A percentile compares a stretch with the other conserved stretches of the same genome.
phyloP scores from a whole-genome alignment of 2,888 invertebrate species.

The Willowsia nigromaculata region DNA sequence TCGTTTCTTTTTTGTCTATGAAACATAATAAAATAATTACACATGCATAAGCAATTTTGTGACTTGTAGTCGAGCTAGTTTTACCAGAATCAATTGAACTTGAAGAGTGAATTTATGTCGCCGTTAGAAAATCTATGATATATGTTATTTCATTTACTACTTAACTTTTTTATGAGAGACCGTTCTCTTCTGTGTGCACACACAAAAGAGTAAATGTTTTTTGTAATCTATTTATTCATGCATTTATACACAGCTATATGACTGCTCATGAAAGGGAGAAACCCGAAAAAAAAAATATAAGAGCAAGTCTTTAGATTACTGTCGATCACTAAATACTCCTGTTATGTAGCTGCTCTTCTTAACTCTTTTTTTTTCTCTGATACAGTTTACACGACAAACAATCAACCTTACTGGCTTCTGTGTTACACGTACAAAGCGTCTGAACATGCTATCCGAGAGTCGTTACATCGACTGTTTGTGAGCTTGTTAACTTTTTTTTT shows the following conservation, averaged over 20 bases:
- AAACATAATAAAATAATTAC: slow-evolving; percentile 70
- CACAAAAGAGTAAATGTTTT: too few species aligned
- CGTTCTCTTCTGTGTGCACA: too few species aligned
- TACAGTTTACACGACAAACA: slow-evolving; percentile 29
- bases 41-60: slow-evolving; percentile 61
- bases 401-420: slow-evolving; percentile 29
- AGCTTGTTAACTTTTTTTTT: neutral
- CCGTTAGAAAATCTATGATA: slow-evolving; percentile 26
- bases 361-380: neutral
- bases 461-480: too few species aligned
- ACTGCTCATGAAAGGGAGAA: neutral
- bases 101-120: slow-evolving; percentile 66
- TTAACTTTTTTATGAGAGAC: neutral
- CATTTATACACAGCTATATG: neutral
- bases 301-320: slow-evolving; percentile 23
- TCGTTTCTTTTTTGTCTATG: slow-evolving; percentile 39
- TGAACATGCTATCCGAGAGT: too few species aligned
- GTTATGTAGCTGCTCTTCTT: neutral
- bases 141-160: neutral
- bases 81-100: slow-evolving; percentile 69
- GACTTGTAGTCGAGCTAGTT: slow-evolving; percentile 63
- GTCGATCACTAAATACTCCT: slow-evolving; percentile 31
- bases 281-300: slow-evolving; percentile 7
- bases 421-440: neutral
- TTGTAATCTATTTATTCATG: slow-evolving; percentile 19